Conservation (phyloP, 2,797 vertebrate species). For the Macroramphosus scolopax region DNA sequence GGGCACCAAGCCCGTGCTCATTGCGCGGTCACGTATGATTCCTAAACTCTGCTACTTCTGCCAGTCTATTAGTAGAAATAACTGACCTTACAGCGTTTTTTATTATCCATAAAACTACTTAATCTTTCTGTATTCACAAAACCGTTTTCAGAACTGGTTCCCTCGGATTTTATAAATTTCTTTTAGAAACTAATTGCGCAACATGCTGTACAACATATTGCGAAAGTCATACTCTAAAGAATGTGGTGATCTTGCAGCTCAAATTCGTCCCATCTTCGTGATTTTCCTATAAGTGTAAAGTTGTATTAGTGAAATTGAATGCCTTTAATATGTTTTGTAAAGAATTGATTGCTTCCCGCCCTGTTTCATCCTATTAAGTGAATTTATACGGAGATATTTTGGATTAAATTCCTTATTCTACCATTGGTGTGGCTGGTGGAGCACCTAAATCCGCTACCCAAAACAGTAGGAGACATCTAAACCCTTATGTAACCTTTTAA, state of each 20-base stretch:
- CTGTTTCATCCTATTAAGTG: slow-evolving; percentile 33
- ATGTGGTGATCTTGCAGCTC: too few relatives aligned
- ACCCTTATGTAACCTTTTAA: slow-evolving; percentile 78
- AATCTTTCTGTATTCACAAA: not conserved
- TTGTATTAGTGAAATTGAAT: too few relatives aligned
- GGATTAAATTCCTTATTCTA: slow-evolving; percentile 19
- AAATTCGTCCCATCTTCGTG: too few relatives aligned
- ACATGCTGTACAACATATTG: too few relatives aligned
- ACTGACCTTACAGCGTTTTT: not conserved
- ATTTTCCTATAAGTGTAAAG: too few relatives aligned
- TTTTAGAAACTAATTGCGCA: not conserved
- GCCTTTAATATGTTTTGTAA: too few relatives aligned
- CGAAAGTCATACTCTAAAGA: too few relatives aligned
- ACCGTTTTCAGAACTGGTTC: too few relatives aligned
- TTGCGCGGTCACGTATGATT: slow-evolving; percentile 53
- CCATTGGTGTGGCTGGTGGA: slow-evolving; percentile 33
- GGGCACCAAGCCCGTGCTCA: slow-evolving; percentile 77
- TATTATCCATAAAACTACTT: not conserved
- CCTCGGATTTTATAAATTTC: not conserved
- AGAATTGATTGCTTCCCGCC: slow-evolving; percentile 21
- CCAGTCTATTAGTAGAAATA: slow-evolving; percentile 2
- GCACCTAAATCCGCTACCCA: slow-evolving; percentile 53
- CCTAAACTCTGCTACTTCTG: slow-evolving; percentile 34
- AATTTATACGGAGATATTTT: not conserved
- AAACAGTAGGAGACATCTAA: slow-evolving; percentile 62